A percentile compares a stretch with the other conserved stretches of the same genome.
These are phyloP conservation scores for Torymus tubicola DNA, from an alignment of 2,888 invertebrate genomes.

Conservation along the genomic window DNA sequence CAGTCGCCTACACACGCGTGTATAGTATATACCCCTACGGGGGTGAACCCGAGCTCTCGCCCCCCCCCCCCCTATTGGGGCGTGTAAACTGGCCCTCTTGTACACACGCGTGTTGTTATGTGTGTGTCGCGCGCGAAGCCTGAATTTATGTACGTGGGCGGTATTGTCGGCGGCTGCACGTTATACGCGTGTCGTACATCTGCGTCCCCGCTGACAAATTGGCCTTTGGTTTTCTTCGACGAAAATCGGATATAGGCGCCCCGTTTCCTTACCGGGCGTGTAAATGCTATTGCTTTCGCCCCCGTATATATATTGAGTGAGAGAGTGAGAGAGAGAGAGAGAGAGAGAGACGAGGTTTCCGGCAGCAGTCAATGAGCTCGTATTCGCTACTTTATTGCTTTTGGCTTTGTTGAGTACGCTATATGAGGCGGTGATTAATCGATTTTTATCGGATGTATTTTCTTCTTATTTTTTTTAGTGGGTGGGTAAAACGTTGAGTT, in stretches of 20 bases:
- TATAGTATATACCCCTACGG: neutral
- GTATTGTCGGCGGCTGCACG: constrained; percentile 47
- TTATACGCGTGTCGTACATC: constrained; percentile 59
- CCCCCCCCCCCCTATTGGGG: constrained; percentile 53
- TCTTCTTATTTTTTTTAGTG: constrained; percentile 4
- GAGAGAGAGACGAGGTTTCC: neutral
- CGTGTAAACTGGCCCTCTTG: constrained; percentile 63
- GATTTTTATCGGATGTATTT: constrained; percentile 9
- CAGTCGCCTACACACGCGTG: neutral
- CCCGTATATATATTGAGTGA: too few species aligned
- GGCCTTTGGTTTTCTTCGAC: constrained; percentile 52
- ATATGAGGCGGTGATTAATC: constrained; percentile 23
- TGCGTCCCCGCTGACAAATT: constrained; percentile 67
- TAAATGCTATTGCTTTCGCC: too few species aligned
- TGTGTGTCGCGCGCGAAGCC: neutral
- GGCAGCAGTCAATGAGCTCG: constrained; percentile 10
- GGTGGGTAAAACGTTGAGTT: too few species aligned
- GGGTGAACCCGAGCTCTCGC: constrained; percentile 13
- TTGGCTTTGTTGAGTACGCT: neutral
- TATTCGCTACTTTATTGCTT: constrained; percentile 30
- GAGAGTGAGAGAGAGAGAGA: too few species aligned
- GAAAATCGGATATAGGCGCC: constrained; percentile 34
- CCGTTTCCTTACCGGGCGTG: neutral
- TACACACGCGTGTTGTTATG: neutral
- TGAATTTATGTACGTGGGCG: constrained; percentile 67